phyloP scores from a whole-genome alignment of 2,113 vertebrate genomes.

The Microcebus jonahi region DNA sequence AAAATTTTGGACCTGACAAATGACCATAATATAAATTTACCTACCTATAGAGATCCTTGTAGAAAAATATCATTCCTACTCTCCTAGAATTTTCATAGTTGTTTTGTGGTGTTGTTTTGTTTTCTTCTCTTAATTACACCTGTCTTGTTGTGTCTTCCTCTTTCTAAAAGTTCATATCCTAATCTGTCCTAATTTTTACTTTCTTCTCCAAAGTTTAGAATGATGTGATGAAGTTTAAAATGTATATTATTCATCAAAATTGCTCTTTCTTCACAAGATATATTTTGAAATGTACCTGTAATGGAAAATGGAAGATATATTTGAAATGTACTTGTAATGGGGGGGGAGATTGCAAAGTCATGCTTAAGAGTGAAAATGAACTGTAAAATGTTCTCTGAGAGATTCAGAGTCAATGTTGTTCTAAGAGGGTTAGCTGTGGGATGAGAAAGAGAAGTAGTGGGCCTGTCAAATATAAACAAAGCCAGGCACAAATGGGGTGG shows the following conservation, averaged over 20 bases:
- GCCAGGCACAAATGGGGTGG: too few relatives aligned
- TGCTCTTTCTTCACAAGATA: background rate
- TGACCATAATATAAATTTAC: background rate
- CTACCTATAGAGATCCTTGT: background rate
- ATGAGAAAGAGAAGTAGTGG: background rate
- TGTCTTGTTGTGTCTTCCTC: background rate
- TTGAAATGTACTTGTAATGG: background rate
- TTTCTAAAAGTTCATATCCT: background rate
- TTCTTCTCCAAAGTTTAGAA: background rate
- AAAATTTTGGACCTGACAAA: background rate
- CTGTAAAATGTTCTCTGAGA: background rate
- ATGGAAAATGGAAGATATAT: background rate
- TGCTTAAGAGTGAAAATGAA: background rate
- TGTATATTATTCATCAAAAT: background rate
- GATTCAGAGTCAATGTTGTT: background rate
- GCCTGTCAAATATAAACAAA: background rate
- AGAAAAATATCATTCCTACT: background rate
- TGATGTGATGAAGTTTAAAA: background rate
- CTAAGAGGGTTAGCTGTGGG: background rate
- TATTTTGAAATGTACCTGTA: background rate
- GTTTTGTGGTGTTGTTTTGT: background rate
- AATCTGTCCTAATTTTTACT: background rate
- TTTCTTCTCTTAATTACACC: background rate
- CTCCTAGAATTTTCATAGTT: background rate
- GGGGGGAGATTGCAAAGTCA: background rate